phyloP scores from a whole-genome alignment of 2,888 invertebrate genomes.

The Gymnosoma rotundatum region DNA sequence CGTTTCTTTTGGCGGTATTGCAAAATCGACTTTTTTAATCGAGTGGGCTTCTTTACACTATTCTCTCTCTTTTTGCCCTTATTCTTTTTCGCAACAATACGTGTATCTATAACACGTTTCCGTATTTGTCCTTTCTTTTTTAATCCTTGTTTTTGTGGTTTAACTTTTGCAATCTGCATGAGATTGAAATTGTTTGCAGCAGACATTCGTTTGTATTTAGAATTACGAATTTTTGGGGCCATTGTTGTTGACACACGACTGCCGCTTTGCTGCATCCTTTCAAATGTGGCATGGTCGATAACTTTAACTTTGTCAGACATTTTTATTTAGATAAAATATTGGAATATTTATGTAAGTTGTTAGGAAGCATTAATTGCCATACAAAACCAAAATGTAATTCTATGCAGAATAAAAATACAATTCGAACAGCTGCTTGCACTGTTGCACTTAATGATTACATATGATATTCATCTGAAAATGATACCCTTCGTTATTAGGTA shows the following conservation, averaged over 20 bases:
- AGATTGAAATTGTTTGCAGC: conserved; percentile 55
- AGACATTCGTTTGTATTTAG: conserved; percentile 66
- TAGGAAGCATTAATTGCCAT: too few relatives aligned
- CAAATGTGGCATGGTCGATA: conserved; percentile 62
- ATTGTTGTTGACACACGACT: not conserved
- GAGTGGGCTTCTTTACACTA: conserved; percentile 53
- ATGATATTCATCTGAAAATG: too few relatives aligned
- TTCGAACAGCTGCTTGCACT: too few relatives aligned
- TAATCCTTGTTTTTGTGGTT: not conserved
- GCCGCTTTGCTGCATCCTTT: conserved; percentile 49
- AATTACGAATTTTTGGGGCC: conserved; percentile 58
- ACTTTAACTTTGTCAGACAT: conserved; percentile 63
- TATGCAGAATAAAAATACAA: too few relatives aligned
- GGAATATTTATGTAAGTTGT: not conserved
- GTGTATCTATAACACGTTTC: conserved; percentile 18
- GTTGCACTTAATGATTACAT: too few relatives aligned
- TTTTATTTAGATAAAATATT: conserved; percentile 10
- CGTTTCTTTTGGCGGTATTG: conserved; percentile 70
- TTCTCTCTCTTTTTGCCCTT: conserved; percentile 70
- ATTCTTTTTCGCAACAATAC: conserved; percentile 13
- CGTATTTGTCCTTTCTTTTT: conserved; percentile 4
- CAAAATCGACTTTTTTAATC: conserved; percentile 74
- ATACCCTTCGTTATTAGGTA: too few relatives aligned
- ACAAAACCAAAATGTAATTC: too few relatives aligned
- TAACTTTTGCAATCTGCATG: conserved; percentile 50